Percentiles rank a stretch among this genome's conserved stretches.
Conservation (phyloP, 2,888 invertebrate species). For the Eumerus sabulonum region DNA sequence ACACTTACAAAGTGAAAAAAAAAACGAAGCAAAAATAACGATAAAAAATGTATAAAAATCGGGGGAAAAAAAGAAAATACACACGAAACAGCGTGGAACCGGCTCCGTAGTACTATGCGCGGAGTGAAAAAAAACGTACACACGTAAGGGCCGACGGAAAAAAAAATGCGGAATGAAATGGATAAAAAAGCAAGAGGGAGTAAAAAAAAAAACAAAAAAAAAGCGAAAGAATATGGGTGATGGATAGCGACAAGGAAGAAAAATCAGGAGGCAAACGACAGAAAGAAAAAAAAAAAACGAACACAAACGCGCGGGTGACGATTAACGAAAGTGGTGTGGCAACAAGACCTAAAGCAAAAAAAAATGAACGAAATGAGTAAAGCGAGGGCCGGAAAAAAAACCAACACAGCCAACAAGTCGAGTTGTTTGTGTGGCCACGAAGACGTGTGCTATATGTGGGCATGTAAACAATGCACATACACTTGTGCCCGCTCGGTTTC, state of each 20-base stretch:
- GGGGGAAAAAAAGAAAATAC: constrained; percentile 51
- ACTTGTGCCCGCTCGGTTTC: constrained; percentile 66
- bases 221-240: constrained; percentile 69
- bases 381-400: constrained; percentile 65
- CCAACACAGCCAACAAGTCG: constrained; percentile 55
- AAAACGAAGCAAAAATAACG: constrained; percentile 22
- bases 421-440: constrained; percentile 33
- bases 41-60: constrained; percentile 10
- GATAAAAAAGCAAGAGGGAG: constrained; percentile 68
- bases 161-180: constrained; percentile 59
- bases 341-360: constrained; percentile 64
- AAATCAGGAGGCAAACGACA: too few relatives aligned
- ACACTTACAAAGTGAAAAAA: constrained; percentile 35
- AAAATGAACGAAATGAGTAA: too few relatives aligned
- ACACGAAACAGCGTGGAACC: constrained; percentile 63
- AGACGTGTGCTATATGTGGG: constrained; percentile 8
- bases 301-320: constrained; percentile 62
- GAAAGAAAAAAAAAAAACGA: constrained; percentile 70
- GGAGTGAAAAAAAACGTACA: constrained; percentile 70
- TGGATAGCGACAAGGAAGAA: constrained; percentile 29
- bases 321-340: constrained; percentile 48
- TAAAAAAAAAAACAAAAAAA: too few relatives aligned
- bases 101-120: constrained; percentile 25
- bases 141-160: constrained; percentile 53
- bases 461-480: constrained; percentile 65